Evolutionary conservation across 2,888 invertebrate genomes (phyloP).

Genomic region (Drosophila prostipennis): DNA sequence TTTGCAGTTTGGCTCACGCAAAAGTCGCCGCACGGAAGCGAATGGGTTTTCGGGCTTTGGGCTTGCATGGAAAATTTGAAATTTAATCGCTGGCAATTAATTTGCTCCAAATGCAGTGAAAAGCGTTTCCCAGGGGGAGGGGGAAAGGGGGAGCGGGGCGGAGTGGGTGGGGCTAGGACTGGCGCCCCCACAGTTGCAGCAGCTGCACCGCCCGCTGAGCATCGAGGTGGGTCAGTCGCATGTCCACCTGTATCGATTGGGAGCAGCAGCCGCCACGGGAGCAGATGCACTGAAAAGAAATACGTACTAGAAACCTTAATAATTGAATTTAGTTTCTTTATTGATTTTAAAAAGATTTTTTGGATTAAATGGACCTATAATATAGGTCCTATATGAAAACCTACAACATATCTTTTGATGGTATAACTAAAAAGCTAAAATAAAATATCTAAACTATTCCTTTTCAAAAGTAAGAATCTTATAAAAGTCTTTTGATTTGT

Average conservation of each 20-base stretch:
- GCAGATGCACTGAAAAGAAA: slow-evolving; percentile 3
- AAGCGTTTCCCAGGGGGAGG: slow-evolving; percentile 14
- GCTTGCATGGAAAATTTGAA: slow-evolving; percentile 78
- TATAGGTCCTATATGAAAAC: too few relatives aligned
- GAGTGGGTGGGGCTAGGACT: slow-evolving; percentile 28
- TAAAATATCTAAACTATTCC: too few relatives aligned
- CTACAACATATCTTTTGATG: too few relatives aligned
- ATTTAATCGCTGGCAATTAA: slow-evolving; percentile 80
- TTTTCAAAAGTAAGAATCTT: too few relatives aligned
- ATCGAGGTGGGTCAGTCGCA: slow-evolving; percentile 65
- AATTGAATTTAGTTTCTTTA: too few relatives aligned
- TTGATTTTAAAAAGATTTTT: too few relatives aligned
- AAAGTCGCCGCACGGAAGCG: slow-evolving; percentile 73
- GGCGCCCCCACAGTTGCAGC: slow-evolving; percentile 72
- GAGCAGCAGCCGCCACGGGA: slow-evolving; percentile 42
- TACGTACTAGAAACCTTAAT: too few relatives aligned
- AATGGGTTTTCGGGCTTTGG: slow-evolving; percentile 45
- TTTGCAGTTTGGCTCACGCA: slow-evolving; percentile 50
- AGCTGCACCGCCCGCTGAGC: slow-evolving; percentile 67
- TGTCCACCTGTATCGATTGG: slow-evolving; percentile 71
- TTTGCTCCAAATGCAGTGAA: slow-evolving; percentile 69
- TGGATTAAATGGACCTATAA: too few relatives aligned
- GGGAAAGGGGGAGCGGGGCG: neutral
- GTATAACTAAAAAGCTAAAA: too few relatives aligned
- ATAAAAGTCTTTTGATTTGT: too few relatives aligned